Base-by-base conservation (phyloP, 37 sponge, comb jelly and placozoan species). In the Hexactinellida sp. region DNA sequence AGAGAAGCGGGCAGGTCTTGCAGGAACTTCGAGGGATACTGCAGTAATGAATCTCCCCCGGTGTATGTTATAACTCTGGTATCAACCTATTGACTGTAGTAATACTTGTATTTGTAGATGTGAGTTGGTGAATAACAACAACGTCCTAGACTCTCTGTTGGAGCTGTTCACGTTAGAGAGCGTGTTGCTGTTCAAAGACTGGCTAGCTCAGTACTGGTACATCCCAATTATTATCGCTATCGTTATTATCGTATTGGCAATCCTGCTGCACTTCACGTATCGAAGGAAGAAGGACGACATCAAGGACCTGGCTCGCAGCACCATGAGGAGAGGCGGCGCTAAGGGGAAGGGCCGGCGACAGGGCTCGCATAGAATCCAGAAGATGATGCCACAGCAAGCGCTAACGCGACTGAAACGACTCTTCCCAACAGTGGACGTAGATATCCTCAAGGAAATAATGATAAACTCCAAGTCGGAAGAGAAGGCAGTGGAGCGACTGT, bases 141-240 rank as follows among this genome's bases (percentile, higher is more conserved):
- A 38, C 38, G 54, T 85, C 19, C 85, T 85, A 0, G 37, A 41
- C 7, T 28, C 54, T 3, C 85, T 85, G 34, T 54, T 85, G 24
- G 37, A 47, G 7, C 51, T 85, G 16, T 85, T 85, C 71, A 84
- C 85, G 23, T 23, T 88, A 19, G 90, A 85, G 38, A 94, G 86
- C 16, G 87, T 90, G 37, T 87, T 88, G 82, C 39, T n/a, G 19
- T 55, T 94, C 7, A 47, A 87, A 0, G 55, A 38, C 24, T 94
- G 94, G 94, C 88, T 94, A 24, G 85, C 84, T 36, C 71, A 38
- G 39, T 94, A 90, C 86, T 94, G 94, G 94, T 94, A 89, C 88
- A 87, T 94, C 3, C 89, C 90, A 19, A 85, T 94, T 3, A 36
- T 55, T 13, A 83, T 91, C 38, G 39, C 88, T 0, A 71, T 94